These are phyloP conservation scores for Monodelphis domestica DNA, from an alignment of 2,797 vertebrate genomes.

Conservation along the genomic window DNA sequence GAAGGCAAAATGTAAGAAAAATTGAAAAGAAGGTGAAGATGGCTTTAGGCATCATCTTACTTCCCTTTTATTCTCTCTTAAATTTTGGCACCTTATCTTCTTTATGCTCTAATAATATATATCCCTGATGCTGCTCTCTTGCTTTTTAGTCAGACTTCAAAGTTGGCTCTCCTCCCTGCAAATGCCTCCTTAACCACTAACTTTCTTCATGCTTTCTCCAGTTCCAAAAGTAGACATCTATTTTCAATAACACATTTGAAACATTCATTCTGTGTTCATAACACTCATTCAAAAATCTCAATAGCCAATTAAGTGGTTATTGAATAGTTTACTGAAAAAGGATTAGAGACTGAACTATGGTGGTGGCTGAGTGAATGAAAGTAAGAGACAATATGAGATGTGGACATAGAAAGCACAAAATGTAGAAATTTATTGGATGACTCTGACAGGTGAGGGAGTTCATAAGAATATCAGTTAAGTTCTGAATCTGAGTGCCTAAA, in stretches of 20 bases:
- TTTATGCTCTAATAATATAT: background rate
- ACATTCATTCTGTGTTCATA: background rate
- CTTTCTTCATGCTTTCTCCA: too few relatives aligned
- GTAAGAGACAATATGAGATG: background rate
- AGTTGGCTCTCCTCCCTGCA: background rate
- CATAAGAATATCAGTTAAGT: background rate
- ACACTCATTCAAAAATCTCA: background rate
- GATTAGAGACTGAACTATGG: background rate
- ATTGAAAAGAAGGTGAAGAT: background rate
- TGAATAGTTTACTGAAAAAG: background rate
- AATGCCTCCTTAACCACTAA: too few relatives aligned
- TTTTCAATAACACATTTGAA: too few relatives aligned
- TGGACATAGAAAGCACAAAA: background rate
- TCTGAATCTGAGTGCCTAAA: background rate
- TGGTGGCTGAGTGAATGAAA: background rate
- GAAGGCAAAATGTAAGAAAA: background rate
- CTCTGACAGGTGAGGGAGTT: background rate
- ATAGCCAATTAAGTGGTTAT: background rate
- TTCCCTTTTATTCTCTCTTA: too few relatives aligned
- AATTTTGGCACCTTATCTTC: background rate
- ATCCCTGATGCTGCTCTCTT: background rate
- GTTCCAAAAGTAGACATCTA: too few relatives aligned
- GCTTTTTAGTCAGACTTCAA: background rate
- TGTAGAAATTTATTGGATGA: background rate
- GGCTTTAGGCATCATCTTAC: background rate